These are phyloP conservation scores for Phasia obesa DNA, from an alignment of 2,888 invertebrate species.

Conservation along the genomic window DNA sequence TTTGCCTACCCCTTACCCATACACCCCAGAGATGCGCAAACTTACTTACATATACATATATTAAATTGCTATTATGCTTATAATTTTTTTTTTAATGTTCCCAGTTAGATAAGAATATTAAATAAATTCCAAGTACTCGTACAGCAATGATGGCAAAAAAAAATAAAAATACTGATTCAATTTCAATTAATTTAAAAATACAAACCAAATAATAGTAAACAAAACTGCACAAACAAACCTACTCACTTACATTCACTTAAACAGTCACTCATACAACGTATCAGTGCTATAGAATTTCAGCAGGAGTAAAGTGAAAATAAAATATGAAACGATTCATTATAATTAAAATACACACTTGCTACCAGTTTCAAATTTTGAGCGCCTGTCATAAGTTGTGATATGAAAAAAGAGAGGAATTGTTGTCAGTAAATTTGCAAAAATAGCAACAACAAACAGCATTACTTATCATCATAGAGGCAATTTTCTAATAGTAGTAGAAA, in stretches of 20 bases:
- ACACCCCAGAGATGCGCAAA: background rate
- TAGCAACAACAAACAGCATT: background rate
- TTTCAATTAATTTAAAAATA: slow-evolving; percentile 65
- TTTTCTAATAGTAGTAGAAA: background rate
- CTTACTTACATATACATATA: background rate
- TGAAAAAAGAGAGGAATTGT: slow-evolving; percentile 54
- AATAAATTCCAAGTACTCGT: slow-evolving; percentile 27
- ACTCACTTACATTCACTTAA: background rate
- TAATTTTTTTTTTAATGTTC: slow-evolving; percentile 17
- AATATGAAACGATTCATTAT: slow-evolving; percentile 47
- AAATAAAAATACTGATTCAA: slow-evolving; percentile 49
- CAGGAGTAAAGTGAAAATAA: slow-evolving; percentile 51
- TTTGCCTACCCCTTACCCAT: background rate
- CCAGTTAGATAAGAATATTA: slow-evolving; percentile 51
- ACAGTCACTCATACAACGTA: slow-evolving; percentile 6
- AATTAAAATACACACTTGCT: slow-evolving; percentile 23
- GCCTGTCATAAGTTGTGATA: slow-evolving; percentile 65
- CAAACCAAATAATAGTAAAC: slow-evolving; percentile 44
- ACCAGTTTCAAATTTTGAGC: slow-evolving; percentile 52
- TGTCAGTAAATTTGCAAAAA: background rate
- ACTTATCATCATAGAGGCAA: background rate
- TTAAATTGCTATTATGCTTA: background rate
- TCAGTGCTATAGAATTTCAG: slow-evolving; percentile 10
- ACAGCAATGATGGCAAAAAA: slow-evolving; percentile 8
- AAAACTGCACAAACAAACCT: slow-evolving; percentile 6